Percentiles rank a stretch among this genome's conserved stretches.
These are phyloP conservation scores for Atherinosoma microstoma DNA, from an alignment of 2,797 vertebrate genomes.

Conservation along the genomic window DNA sequence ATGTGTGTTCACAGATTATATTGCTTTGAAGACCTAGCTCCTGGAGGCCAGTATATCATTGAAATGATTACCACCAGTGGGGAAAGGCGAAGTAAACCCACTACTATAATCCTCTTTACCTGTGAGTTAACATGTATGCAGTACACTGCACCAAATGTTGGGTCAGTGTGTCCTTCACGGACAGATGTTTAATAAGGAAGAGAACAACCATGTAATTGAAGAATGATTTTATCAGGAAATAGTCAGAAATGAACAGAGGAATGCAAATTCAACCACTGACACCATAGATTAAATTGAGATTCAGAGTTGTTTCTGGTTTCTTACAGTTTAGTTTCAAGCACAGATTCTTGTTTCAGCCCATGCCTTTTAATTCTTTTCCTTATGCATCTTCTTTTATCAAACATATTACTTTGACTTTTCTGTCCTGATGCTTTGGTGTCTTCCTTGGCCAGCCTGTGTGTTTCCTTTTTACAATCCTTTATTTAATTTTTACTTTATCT, in stretches of 20 bases:
- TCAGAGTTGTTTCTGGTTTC: no score
- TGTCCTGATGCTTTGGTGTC: no score
- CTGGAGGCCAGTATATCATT: constrained; percentile 84
- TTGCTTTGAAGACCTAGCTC: constrained; percentile 81
- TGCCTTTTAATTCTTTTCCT: no score
- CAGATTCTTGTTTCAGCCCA: no score
- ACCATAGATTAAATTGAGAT: no score
- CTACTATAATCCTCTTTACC: constrained; percentile 77
- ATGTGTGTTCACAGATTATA: constrained; percentile 75
- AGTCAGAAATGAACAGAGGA: not conserved
- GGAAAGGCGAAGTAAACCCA: constrained; percentile 81
- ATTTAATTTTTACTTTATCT: no score
- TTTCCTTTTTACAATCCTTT: no score
- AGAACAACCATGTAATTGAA: not conserved
- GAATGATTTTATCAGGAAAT: constrained; percentile 13
- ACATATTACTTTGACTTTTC: no score
- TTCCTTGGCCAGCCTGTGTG: no score
- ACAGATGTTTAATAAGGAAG: not conserved
- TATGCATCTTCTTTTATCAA: no score
- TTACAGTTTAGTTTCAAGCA: no score
- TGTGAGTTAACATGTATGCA: constrained; percentile 74
- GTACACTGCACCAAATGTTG: not conserved
- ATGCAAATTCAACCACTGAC: not conserved
- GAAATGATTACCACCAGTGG: constrained; percentile 79
- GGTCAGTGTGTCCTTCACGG: not conserved